These are phyloP conservation scores for Colistium nudipinnis DNA, from an alignment of 2,113 vertebrate genomes.

Conservation along the genomic window DNA sequence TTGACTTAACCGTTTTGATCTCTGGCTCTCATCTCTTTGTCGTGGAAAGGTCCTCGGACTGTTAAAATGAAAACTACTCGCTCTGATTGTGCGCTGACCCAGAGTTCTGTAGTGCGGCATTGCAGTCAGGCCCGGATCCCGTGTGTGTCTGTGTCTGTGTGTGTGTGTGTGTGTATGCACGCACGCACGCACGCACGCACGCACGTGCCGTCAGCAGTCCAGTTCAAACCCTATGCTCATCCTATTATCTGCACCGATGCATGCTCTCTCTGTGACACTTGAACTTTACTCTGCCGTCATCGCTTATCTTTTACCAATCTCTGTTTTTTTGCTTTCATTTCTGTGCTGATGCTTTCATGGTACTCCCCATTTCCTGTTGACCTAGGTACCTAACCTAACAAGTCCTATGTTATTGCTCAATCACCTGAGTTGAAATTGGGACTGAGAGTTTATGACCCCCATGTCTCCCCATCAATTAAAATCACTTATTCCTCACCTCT, in stretches of 20 bases:
- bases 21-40: slow-evolving; percentile 57
- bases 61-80: slow-evolving; percentile 54
- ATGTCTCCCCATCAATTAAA: slow-evolving; percentile 12
- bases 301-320: slow-evolving; percentile 47
- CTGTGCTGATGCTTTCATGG: slow-evolving; percentile 54
- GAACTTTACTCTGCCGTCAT: slow-evolving; percentile 39
- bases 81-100: slow-evolving; percentile 56
- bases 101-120: slow-evolving; percentile 1
- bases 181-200: no score
- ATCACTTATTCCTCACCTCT: slow-evolving; percentile 18
- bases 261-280: slow-evolving; percentile 35
- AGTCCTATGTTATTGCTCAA: slow-evolving; percentile 66
- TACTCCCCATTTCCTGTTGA: slow-evolving; percentile 60
- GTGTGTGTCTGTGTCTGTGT: background rate
- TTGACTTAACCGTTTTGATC: slow-evolving; percentile 67
- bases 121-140: background rate
- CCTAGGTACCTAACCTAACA: slow-evolving; percentile 65
- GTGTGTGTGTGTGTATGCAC: background rate
- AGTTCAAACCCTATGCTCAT: slow-evolving; percentile 4
- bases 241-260: slow-evolving; percentile 37
- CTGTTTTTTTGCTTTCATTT: slow-evolving; percentile 10
- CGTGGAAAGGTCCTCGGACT: slow-evolving; percentile 44
- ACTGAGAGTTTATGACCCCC: slow-evolving; percentile 12
- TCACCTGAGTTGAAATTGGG: slow-evolving; percentile 63
- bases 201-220: slow-evolving; percentile 8